phyloP scores from a whole-genome alignment of 1,140 invertebrate genomes.

The Marisa cornuarietis region DNA sequence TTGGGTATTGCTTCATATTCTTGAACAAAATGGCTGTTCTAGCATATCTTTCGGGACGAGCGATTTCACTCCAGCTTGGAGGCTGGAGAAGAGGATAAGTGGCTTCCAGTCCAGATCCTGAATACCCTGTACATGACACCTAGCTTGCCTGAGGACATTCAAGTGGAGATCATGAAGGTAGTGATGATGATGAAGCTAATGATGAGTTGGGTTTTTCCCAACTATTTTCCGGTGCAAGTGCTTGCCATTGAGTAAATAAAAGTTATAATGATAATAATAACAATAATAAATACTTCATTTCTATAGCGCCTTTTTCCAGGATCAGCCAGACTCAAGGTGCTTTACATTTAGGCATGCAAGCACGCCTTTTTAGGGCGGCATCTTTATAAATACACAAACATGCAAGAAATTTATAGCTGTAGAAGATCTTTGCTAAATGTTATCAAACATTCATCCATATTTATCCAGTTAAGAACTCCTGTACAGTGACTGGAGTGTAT shows the following conservation, averaged over 20 bases:
- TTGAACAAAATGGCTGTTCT: slow-evolving; percentile 41
- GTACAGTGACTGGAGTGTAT: too few relatives aligned
- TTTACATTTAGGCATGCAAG: too few relatives aligned
- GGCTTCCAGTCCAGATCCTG: slow-evolving; percentile 88
- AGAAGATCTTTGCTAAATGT: too few relatives aligned
- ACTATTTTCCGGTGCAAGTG: too few relatives aligned
- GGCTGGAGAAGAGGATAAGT: slow-evolving; percentile 88
- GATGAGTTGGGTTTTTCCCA: neutral
- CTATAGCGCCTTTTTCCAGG: neutral
- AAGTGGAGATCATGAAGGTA: slow-evolving; percentile 79
- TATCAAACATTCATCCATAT: too few relatives aligned
- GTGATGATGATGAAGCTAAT: too few relatives aligned
- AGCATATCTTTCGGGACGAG: slow-evolving; percentile 91
- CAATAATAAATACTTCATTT: neutral
- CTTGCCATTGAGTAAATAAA: neutral
- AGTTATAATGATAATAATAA: neutral
- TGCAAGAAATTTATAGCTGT: too few relatives aligned
- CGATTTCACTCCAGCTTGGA: slow-evolving; percentile 87
- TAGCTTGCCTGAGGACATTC: slow-evolving; percentile 78
- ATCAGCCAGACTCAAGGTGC: too few relatives aligned
- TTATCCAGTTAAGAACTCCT: too few relatives aligned
- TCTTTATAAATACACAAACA: too few relatives aligned
- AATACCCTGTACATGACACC: slow-evolving; percentile 82
- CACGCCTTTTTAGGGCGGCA: too few relatives aligned
- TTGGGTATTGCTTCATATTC: neutral